Conservation (phyloP, 2,888 invertebrate species). For the Phaonia tiefii region DNA sequence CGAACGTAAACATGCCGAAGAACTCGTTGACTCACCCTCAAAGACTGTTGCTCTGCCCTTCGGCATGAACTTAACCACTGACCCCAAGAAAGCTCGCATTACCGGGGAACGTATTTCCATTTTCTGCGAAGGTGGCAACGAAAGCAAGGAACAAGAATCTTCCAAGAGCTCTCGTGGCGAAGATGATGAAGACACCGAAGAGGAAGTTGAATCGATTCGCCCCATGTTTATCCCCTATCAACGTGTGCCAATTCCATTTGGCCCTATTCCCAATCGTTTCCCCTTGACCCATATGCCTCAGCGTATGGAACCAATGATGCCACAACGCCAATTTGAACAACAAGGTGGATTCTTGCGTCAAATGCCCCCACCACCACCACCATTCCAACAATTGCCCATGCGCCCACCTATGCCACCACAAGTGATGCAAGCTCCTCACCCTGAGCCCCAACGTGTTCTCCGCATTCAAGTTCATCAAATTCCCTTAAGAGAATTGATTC, state of each 20-base stretch:
- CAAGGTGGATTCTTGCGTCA: slow-evolving; percentile 77
- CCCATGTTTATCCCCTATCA: slow-evolving; percentile 80
- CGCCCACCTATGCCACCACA: slow-evolving; percentile 80
- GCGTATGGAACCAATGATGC: slow-evolving; percentile 75
- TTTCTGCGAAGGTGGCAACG: slow-evolving; percentile 90
- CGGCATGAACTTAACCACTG: slow-evolving; percentile 86
- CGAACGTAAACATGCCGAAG: slow-evolving; percentile 91
- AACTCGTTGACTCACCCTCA: slow-evolving; percentile 89
- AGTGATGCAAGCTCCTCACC: slow-evolving; percentile 81
- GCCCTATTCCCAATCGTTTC: slow-evolving; percentile 82
- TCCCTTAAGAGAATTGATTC: slow-evolving; percentile 80
- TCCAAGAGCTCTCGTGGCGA: slow-evolving; percentile 70
- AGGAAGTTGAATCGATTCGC: slow-evolving; percentile 78
- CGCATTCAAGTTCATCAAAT: slow-evolving; percentile 81
- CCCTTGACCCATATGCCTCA: slow-evolving; percentile 82
- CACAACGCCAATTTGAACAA: slow-evolving; percentile 75
- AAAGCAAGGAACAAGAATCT: slow-evolving; percentile 71
- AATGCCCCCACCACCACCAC: slow-evolving; percentile 78
- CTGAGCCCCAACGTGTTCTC: slow-evolving; percentile 79
- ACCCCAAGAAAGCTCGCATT: slow-evolving; percentile 86
- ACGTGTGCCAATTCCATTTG: slow-evolving; percentile 81
- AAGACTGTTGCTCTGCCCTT: slow-evolving; percentile 85
- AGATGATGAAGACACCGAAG: slow-evolving; percentile 76
- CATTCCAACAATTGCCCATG: slow-evolving; percentile 80
- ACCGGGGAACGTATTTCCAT: slow-evolving; percentile 94